Evolutionary conservation across 2,888 invertebrate species (phyloP).

Genomic region (Argyresthia goedartella): DNA sequence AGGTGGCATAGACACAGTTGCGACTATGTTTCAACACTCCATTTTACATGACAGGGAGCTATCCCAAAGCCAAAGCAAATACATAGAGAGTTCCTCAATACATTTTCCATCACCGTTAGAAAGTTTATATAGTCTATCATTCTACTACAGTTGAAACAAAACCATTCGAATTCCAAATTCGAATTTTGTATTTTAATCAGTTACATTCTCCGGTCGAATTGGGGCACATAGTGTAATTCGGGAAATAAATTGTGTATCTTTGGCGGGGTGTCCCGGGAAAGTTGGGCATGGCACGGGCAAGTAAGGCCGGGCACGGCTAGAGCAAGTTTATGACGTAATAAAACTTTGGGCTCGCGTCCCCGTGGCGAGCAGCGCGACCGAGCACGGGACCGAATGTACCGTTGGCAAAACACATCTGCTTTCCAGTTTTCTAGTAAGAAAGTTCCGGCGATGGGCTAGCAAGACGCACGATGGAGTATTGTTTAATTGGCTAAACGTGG

Average conservation of each 20-base stretch:
- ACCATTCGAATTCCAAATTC: not conserved
- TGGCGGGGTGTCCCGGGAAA: not conserved
- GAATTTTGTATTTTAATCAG: too few species aligned
- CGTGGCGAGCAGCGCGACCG: slow-evolving; percentile 27
- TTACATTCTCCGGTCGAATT: too few species aligned
- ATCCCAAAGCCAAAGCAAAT: too few species aligned
- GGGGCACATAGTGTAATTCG: not conserved
- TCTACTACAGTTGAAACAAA: not conserved
- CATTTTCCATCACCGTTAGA: too few species aligned
- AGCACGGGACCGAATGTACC: slow-evolving; percentile 18
- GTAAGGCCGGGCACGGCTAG: slow-evolving; percentile 2
- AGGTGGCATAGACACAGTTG: too few species aligned
- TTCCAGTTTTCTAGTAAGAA: too few species aligned
- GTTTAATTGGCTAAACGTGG: not conserved
- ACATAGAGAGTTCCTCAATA: too few species aligned
- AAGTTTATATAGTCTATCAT: too few species aligned
- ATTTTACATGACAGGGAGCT: too few species aligned
- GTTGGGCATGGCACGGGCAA: too few species aligned
- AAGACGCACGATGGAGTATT: not conserved
- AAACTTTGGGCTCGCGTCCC: slow-evolving; percentile 48
- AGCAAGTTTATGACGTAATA: slow-evolving; percentile 46
- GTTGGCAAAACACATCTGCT: slow-evolving; percentile 21
- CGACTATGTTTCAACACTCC: too few species aligned
- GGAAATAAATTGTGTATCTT: not conserved
- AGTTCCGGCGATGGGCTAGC: too few species aligned